Evolutionary conservation across 2,797 vertebrate genomes (phyloP).

Genomic region (Sebastes hopkinsi): DNA sequence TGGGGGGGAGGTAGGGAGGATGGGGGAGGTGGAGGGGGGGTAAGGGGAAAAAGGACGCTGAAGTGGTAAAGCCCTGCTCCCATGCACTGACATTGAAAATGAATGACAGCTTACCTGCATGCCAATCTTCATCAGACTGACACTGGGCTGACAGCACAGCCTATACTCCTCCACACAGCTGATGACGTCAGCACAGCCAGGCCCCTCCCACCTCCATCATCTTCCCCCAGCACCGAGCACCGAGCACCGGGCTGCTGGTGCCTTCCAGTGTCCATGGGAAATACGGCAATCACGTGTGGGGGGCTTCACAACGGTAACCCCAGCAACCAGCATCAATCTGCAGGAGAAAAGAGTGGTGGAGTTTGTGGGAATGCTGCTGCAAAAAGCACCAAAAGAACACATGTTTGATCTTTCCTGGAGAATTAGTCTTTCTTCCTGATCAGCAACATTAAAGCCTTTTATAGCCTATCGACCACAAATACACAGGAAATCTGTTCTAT

Average conservation of each 20-base stretch:
- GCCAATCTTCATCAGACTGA: constrained; percentile 99
- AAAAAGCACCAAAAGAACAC: neutral
- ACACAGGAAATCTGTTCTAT: too few relatives aligned
- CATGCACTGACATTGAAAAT: constrained; percentile 94
- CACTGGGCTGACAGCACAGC: constrained; percentile 98
- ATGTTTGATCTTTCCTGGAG: too few relatives aligned
- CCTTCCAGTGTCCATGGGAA: constrained; percentile 77
- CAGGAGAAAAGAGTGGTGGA: neutral
- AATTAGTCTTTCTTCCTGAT: neutral
- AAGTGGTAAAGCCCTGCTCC: constrained; percentile 80
- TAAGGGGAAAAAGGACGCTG: constrained; percentile 80
- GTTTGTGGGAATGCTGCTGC: neutral
- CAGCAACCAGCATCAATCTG: neutral
- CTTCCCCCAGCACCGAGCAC: constrained; percentile 25
- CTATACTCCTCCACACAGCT: constrained; percentile 91
- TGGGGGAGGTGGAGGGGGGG: constrained; percentile 78
- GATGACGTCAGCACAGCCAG: constrained; percentile 83
- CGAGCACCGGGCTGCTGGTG: constrained; percentile 65
- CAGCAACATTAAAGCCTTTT: too few relatives aligned
- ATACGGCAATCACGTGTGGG: constrained; percentile 47
- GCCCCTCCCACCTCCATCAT: constrained; percentile 80
- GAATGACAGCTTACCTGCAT: constrained; percentile 99
- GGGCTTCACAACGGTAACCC: neutral
- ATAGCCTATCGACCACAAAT: neutral
- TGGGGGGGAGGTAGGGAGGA: constrained; percentile 37